Evolutionary conservation across 2,797 vertebrate genomes (phyloP), one percentile per base, ranked within the genome.

Genomic region (Champsocephalus gunnari): DNA sequence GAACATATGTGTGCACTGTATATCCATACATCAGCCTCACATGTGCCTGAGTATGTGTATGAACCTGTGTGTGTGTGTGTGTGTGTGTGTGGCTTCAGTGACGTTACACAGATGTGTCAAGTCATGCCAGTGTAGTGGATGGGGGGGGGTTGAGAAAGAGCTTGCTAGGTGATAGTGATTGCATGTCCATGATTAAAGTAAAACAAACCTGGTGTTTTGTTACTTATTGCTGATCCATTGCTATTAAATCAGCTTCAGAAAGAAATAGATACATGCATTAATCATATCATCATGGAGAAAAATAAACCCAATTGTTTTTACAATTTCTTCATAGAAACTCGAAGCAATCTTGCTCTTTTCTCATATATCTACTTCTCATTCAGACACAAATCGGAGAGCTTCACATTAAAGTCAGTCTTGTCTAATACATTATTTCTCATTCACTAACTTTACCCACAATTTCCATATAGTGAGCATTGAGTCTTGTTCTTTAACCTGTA

Each of bases 41-140:
- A 32, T 83, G 69, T 70, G 71, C 32, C 43, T 53, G 12, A 59
- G 28, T 5, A 1, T 28, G 28, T 28, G 3, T 28, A 28, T 28
- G 49, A 48, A 43, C 60, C 68, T 48, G 75, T 71, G 75, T n/a
- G 45, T 55, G 44, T 19, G 19, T 19, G 19, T 19, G 44, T 12
- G 12, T 43, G n/a, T 43, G 32, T 43, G 43, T 19, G 65, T 57
- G 60, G 60, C 49, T 61, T 63, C 50, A 45, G 71, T 88, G 89
- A 91, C 62, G 28, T 80, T 85, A 71, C 64, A 72, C 82, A 89
- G 87, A 79, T 82, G 82, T 74, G 63, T 82, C 34, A 56, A 65
- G 60, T 82, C 71, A 50, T 75, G 80, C 54, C 71, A 58, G 19
- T 24, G 55, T 3, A 28, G 66, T 16, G 17, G 16, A 3, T 3